These are phyloP conservation scores for Lutjanus argentimaculatus DNA, from an alignment of 2,797 vertebrate species.

Conservation along the genomic window DNA sequence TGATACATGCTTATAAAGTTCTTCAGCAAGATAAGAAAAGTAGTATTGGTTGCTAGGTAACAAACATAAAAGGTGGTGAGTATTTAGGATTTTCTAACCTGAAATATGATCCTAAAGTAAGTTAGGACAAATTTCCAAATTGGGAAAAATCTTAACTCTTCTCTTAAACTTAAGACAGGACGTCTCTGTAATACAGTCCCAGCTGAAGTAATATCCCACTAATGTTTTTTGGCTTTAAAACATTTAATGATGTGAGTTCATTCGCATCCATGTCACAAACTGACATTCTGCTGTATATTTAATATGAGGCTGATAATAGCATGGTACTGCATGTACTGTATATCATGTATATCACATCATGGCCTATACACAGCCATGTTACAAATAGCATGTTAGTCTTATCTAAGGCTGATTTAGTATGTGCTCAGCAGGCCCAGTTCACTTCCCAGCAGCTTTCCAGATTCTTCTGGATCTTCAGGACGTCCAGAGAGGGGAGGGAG, in stretches of 20 bases:
- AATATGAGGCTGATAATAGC: slow-evolving; percentile 20
- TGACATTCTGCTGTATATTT: slow-evolving; percentile 24
- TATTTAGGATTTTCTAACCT: too few relatives aligned
- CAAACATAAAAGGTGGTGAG: too few relatives aligned
- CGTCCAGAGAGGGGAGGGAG: slow-evolving; percentile 9
- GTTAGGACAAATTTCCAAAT: too few relatives aligned
- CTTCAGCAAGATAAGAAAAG: too few relatives aligned
- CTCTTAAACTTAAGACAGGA: too few relatives aligned
- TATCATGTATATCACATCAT: slow-evolving; percentile 35
- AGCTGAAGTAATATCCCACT: neutral
- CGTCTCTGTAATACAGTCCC: too few relatives aligned
- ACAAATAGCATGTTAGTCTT: slow-evolving; percentile 35
- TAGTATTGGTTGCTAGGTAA: too few relatives aligned
- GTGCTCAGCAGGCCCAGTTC: slow-evolving; percentile 15
- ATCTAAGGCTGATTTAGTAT: slow-evolving; percentile 9
- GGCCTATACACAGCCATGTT: slow-evolving; percentile 23
- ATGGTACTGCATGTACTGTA: slow-evolving; percentile 3
- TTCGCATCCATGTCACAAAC: slow-evolving; percentile 5
- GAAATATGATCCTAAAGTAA: too few relatives aligned
- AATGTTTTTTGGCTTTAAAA: neutral
- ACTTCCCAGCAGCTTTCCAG: slow-evolving; percentile 47
- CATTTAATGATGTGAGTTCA: neutral
- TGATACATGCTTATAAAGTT: too few relatives aligned
- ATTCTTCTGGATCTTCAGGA: slow-evolving; percentile 66
- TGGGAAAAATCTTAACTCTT: too few relatives aligned